Percentiles rank a stretch among this genome's conserved stretches.
Evolutionary conservation across 2,888 invertebrate species (phyloP).

Genomic region (Cheilosia variabilis): DNA sequence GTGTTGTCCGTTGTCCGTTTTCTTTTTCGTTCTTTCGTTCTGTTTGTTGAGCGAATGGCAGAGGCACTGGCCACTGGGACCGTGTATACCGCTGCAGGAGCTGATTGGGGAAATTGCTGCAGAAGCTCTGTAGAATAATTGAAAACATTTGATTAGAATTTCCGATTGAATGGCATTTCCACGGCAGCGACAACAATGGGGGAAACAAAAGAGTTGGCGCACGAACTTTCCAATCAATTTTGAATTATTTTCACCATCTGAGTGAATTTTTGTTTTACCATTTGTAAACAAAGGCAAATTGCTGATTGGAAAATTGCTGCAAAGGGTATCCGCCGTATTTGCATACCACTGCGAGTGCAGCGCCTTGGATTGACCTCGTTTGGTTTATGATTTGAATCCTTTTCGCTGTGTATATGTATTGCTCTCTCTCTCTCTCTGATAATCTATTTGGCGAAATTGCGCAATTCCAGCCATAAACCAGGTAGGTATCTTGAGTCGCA

Average conservation of each 20-base stretch:
- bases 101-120: constrained; percentile 2
- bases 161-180: constrained; percentile 59
- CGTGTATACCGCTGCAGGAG: constrained; percentile 20
- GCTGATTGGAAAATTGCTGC: constrained; percentile 58
- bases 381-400: constrained; percentile 8
- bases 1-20: constrained; percentile 6
- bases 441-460: constrained; percentile 17
- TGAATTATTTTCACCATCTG: constrained; percentile 36
- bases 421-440: background rate
- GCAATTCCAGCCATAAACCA: constrained; percentile 56
- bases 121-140: constrained; percentile 55
- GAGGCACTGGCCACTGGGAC: constrained; percentile 26
- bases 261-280: constrained; percentile 25
- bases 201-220: constrained; percentile 60
- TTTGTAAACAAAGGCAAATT: constrained; percentile 38
- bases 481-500: constrained; percentile 1
- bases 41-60: background rate
- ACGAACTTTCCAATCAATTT: constrained; percentile 71
- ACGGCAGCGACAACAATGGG: constrained; percentile 30
- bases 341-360: constrained; percentile 32
- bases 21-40: background rate
- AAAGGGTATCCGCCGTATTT: constrained; percentile 29
- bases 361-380: constrained; percentile 50
- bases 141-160: constrained; percentile 72
- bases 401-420: background rate